These are phyloP conservation scores for Clavelina lepadiformis DNA, from an alignment of 23 tunicate species.

Conservation along the genomic window DNA sequence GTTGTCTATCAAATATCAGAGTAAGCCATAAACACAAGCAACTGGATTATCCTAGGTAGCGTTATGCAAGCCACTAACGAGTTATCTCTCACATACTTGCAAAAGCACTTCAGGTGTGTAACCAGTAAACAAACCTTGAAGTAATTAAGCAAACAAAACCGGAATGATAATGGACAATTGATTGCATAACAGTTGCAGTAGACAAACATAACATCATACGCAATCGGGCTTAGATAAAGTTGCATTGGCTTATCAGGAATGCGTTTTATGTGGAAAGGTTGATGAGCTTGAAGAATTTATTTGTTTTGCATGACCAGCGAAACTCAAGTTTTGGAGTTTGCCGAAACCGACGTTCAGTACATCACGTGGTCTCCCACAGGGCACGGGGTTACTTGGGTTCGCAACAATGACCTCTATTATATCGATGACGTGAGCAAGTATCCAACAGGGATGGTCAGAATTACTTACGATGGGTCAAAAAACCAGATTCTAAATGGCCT, in stretches of 20 bases:
- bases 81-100: no score
- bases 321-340: constrained; percentile 9
- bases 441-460: background rate
- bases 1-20: constrained; percentile 46
- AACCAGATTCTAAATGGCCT: constrained; percentile 83
- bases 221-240: background rate
- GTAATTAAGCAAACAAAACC: no score
- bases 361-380: constrained; percentile 86
- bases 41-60: no score
- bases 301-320: background rate
- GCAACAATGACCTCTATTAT: constrained; percentile 64
- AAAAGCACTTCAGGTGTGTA: no score
- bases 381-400: constrained; percentile 61
- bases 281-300: background rate
- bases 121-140: no score
- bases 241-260: background rate
- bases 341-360: constrained; percentile 40
- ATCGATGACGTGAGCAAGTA: background rate
- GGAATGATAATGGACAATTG: no score
- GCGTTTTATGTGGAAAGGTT: background rate
- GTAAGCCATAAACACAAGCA: constrained; percentile 6
- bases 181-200: no score
- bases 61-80: no score
- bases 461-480: constrained; percentile 45
- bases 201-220: background rate